Base-by-base conservation (phyloP, 2,797 vertebrate genomes). In the Echiichthys vipera region DNA sequence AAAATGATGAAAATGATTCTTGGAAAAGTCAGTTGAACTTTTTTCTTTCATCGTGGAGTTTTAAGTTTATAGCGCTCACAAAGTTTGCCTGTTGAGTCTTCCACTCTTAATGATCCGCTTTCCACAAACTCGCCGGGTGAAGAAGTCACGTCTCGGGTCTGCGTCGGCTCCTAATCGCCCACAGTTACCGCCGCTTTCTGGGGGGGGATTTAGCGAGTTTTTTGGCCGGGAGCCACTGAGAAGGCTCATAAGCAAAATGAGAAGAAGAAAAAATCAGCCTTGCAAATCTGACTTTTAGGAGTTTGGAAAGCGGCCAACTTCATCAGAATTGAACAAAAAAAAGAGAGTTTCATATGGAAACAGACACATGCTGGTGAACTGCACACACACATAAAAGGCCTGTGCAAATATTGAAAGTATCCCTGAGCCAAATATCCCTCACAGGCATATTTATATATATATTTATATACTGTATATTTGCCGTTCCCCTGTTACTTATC, bases 211-310 rank as follows among this genome's bases (percentile, higher is more conserved):
- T 47, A 36, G 15, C 20, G 22, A 7, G 46, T 51, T 85, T 79
- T 82, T 87, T 89, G 89, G 90, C 86, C 61, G 25, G 57, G 64
- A 83, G 84, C 81, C 58, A 84, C 84, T 62, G 73, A 84, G 84
- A 80, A 83, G 71, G 65, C 88, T 87, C 83, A 76, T 84, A 81
- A 84, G 68, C 56, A 81, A 90, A 86, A 76, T 61, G 83, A 42
- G 54, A 20, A 59, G 51, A 13, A 56, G 2, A 9, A 27, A 30
- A 67, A 69, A 75, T 65, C 59, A 84, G 46, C 39, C 42, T 75
- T 39, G 65, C 77, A 84, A 83, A 89, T 88, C 78, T 78, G 88
- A 93, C 90, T 91, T 91, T 89, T 78, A 83, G 81, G 84, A 90
- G 87, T 81, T 62, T 93, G 92, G 92, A 91, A 34, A 42, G 0